Evolutionary conservation across 2,797 vertebrate species (phyloP).

Genomic region (Alca torda): DNA sequence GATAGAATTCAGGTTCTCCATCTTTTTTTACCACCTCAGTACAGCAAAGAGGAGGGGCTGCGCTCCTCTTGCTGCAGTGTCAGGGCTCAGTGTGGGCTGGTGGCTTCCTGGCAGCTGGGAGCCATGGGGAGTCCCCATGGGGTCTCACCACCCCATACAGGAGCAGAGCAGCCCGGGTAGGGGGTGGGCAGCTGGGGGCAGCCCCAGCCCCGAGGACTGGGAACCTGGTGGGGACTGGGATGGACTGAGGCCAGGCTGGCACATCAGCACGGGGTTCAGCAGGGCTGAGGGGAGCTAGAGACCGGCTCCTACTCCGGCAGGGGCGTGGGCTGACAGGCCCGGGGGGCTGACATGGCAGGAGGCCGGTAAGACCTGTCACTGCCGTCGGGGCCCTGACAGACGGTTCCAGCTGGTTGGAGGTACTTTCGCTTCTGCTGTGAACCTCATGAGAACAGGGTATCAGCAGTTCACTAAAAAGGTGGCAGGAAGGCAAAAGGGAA

Average conservation of each 20-base stretch:
- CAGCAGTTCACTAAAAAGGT: not conserved
- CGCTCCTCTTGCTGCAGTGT: not conserved
- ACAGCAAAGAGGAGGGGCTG: not conserved
- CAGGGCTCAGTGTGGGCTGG: not conserved
- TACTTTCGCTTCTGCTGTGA: not conserved
- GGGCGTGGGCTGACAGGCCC: not conserved
- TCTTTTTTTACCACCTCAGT: not conserved
- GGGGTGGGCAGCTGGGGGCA: not conserved
- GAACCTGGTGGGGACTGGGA: not conserved
- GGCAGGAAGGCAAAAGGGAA: not conserved
- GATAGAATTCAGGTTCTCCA: not conserved
- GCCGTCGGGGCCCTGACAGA: accelerated
- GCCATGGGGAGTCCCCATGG: not conserved
- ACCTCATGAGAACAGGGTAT: not conserved
- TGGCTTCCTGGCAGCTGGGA: not conserved
- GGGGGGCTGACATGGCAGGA: not conserved
- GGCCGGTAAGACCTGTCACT: too few relatives aligned
- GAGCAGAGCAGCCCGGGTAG: not conserved
- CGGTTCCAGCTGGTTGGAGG: not conserved
- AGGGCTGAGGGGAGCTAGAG: not conserved
- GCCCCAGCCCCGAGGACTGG: too few relatives aligned
- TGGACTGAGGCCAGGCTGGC: not conserved
- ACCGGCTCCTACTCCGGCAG: accelerated
- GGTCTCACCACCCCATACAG: too few relatives aligned
- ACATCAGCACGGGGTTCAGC: accelerated